Evolutionary conservation across 1,140 invertebrate genomes (phyloP), one percentile per base, ranked within the genome.

Genomic region (Drosophila pachea): DNA sequence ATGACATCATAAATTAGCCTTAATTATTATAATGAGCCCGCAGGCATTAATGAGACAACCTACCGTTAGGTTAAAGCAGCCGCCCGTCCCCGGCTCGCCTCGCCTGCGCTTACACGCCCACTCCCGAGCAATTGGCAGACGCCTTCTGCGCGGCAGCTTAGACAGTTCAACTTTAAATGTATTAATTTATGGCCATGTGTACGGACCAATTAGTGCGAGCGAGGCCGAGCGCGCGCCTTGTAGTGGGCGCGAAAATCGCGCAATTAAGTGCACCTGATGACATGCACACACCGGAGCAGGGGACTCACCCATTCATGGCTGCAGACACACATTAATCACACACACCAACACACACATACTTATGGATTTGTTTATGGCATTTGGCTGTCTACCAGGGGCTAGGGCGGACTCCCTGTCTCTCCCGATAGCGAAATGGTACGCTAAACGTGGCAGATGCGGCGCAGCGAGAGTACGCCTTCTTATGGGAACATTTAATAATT

Each of bases 191-290:
- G 78, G 49, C 73, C 73, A 79, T 74, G 76, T 82, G 78, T 76
- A 74, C 62, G 69, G 78, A 49, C 71, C 78, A 82, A 82, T 82
- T 82, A 82, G 78, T 69, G 55, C 43, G 40, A 43, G 40, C 40
- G 14, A 56, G 48, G 53, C 52, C 50, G 38, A 38, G 50, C 58
- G 65, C 74, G 76, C 73, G 69, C 54, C 72, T 66, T 63, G 40
- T 64, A 75, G 63, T 75, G 71, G 70, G 74, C 73, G 76, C 75
- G 79, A 77, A 79, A 84, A 70, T 76, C 83, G 84, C 83, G 83
- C 84, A 79, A 87, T 87, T 87, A 87, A 87, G 87, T 74, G 83
- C 83, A 87, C 84, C 83, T 87, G 83, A 87, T 83, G 83, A 76
- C 73, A 74, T 48, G 43, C 42, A 35, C 36, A 43, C 22, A 32